Percentiles rank a stretch among this genome's conserved stretches.
phyloP scores from a whole-genome alignment of 1,140 invertebrate species.

The Procambarus virginalis region DNA sequence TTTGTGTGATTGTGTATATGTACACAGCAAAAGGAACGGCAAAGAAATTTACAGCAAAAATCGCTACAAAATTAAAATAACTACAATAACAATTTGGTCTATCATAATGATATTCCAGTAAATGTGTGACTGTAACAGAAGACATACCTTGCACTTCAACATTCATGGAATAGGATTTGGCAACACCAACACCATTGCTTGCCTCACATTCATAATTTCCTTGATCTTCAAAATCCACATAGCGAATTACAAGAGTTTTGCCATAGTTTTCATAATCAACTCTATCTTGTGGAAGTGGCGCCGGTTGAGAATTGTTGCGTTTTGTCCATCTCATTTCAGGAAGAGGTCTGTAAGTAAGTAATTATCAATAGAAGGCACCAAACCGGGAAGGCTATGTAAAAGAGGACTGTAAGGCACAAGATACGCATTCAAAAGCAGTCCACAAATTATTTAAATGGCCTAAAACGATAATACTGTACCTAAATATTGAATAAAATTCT shows the following conservation, averaged over 20 bases:
- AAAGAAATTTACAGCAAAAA: too few relatives aligned
- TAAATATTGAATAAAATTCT: too few relatives aligned
- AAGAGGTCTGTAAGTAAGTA: conserved; percentile 75
- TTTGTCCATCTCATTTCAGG: conserved; percentile 84
- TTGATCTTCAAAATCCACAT: conserved; percentile 89
- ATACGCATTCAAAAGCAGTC: not conserved
- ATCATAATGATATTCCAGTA: not conserved
- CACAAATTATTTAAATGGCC: not conserved
- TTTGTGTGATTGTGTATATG: too few relatives aligned
- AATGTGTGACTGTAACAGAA: too few relatives aligned
- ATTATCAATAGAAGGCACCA: too few relatives aligned
- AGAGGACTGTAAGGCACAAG: conserved; percentile 69
- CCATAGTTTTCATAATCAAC: conserved; percentile 90
- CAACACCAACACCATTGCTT: conserved; percentile 90
- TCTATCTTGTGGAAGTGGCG: conserved; percentile 79
- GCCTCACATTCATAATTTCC: conserved; percentile 93
- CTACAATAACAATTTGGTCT: too few relatives aligned
- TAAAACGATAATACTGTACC: too few relatives aligned
- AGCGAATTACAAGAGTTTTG: conserved; percentile 91
- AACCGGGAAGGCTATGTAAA: too few relatives aligned
- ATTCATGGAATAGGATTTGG: conserved; percentile 88
- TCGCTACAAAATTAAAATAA: too few relatives aligned
- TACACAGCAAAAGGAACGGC: too few relatives aligned
- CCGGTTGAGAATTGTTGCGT: conserved; percentile 77
- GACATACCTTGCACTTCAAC: conserved; percentile 83